Evolutionary conservation across 2,888 invertebrate genomes (phyloP), one percentile per base, ranked within the genome.

Genomic region (Ypsolopha sequella): DNA sequence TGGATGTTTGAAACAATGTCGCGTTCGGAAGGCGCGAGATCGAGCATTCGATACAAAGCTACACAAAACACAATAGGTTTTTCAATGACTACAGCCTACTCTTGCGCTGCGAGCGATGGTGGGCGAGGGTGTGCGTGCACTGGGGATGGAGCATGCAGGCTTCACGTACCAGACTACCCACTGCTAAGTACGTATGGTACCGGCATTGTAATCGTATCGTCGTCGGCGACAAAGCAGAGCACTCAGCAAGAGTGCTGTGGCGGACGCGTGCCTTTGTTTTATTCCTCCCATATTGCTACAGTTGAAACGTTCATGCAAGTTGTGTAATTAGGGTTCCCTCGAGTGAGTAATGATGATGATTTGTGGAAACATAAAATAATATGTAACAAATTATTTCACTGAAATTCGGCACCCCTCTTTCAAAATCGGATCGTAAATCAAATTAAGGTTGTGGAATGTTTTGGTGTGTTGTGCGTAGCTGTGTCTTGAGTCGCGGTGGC

Each of bases 161-260:
- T 24, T 4, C 24, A 24, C 24, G 4, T 24, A 24, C 24, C 4
- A 24, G 24, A 24, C 24, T 24, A 24, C 24, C 24, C 4, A 24
- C 24, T 24, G 24, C 24, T 24, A 24, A 2, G 24, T 24, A 24
- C 24, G 24, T 24, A 24, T 24, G 24, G 48, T 14, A 51, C 48
- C 39, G 50, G 43, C 52, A 56, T 57, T 36, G 46, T 54, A 50
- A 82, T 80, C 80, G 82, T 80, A 76, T 75, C 76, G 73, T 70
- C 63, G 72, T 64, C 71, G 68, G 73, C 76, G 76, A 80, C 81
- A 84, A 85, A 81, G 81, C 84, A 74, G 77, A 79, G 80, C 82
- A 84, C 85, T 85, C 82, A 79, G 76, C 71, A 74, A 68, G 81
- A 85, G 85, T 84, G 80, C 73, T 74, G 73, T 68, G 70, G 68